Evolutionary conservation across 1,140 invertebrate species (phyloP), one percentile per base, ranked within the genome.

Genomic region (Bactericera cockerelli): DNA sequence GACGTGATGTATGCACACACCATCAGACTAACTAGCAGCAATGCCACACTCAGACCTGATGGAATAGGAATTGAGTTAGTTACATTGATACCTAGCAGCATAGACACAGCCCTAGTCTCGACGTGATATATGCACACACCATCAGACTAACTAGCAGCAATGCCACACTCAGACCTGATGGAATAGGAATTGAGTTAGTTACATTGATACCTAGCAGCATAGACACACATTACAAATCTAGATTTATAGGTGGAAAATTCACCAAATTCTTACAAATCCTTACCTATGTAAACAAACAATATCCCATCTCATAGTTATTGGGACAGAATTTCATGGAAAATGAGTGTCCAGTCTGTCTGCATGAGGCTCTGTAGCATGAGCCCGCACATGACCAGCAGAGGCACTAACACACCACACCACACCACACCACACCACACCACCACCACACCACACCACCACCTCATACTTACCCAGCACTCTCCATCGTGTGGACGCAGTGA

Each of bases 301-400:
- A n/a, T n/a, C n/a, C n/a, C n/a, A n/a, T n/a, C n/a, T n/a, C n/a
- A n/a, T n/a, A n/a, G n/a, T n/a, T n/a, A n/a, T n/a, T n/a, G 2
- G 26, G 6, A 3, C 21, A 13, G 11, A 11, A 56, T 56, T 24
- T 3, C 4, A n/a, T 56, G 26, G 19, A 11, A 16, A n/a, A 22
- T 6, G 4, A 3, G 14, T n/a, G 26, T 25, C 55, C 55, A 56
- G 26, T 56, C 55, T 3, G 2, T 16, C 26, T 28, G 14, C 55
- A 56, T 56, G 26, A 26, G 22, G 26, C 26, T 56, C 26, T 56
- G 55, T n/a, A 56, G 26, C 55, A 56, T 56, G 13, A 56, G 55
- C 8, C 55, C 26, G 26, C 11, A 56, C 22, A 56, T 28, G 26
- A 56, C 55, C 6, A 56, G 55, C 8, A 56, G 55, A 6, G 55